Percentiles rank a stretch among this genome's conserved stretches.
These are phyloP conservation scores for Phymanthus crucifer DNA, from an alignment of 92 coral and sea anemone species.

Conservation along the genomic window DNA sequence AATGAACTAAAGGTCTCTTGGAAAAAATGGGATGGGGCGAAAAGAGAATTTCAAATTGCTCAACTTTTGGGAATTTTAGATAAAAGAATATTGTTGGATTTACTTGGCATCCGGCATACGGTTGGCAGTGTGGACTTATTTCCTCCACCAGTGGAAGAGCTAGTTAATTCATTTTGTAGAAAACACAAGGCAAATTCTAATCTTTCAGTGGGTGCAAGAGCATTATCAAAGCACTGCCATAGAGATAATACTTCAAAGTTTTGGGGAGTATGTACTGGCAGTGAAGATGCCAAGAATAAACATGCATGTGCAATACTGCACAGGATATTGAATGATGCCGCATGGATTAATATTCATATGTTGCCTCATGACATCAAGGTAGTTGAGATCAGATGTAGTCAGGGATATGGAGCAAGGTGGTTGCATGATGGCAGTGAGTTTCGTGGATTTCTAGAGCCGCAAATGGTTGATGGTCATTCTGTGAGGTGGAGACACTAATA, in stretches of 20 bases:
- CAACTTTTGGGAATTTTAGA: slow-evolving; percentile 49
- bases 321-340: slow-evolving; percentile 64
- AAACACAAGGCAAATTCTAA: slow-evolving; percentile 63
- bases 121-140: slow-evolving; percentile 75
- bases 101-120: slow-evolving; percentile 84
- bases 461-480: slow-evolving; percentile 90
- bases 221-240: slow-evolving; percentile 90
- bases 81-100: slow-evolving; percentile 59
- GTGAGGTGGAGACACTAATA: slow-evolving; percentile 81
- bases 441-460: slow-evolving; percentile 94
- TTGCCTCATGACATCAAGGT: slow-evolving; percentile 84
- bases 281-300: slow-evolving; percentile 75
- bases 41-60: slow-evolving; percentile 21
- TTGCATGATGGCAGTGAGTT: slow-evolving; percentile 74
- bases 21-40: slow-evolving; percentile 25
- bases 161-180: slow-evolving; percentile 62
- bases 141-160: slow-evolving; percentile 59
- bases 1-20: slow-evolving; percentile 43
- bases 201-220: slow-evolving; percentile 90
- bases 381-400: slow-evolving; percentile 77
- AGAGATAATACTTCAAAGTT: slow-evolving; percentile 69
- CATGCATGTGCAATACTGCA: slow-evolving; percentile 59
- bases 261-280: slow-evolving; percentile 88
- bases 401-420: slow-evolving; percentile 97
- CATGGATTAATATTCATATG: slow-evolving; percentile 88